Conservation (phyloP, 2,888 invertebrate genomes). For the Plagodis dolabraria region DNA sequence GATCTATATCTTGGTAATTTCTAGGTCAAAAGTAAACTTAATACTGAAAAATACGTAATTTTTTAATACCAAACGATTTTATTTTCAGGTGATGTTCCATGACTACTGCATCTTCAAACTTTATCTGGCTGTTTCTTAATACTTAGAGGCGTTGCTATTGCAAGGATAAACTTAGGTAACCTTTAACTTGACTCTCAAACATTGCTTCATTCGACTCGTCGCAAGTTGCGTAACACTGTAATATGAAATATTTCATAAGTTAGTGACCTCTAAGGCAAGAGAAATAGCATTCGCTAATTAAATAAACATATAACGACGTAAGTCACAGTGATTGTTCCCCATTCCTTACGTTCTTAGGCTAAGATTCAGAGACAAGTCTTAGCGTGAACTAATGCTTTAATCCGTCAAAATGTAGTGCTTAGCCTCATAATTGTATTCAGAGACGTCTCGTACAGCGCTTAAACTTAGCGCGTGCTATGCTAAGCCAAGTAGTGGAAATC, state of each 20-base stretch:
- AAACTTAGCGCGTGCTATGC: no score
- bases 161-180: slow-evolving; percentile 29
- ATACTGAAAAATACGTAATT: no score
- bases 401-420: no score
- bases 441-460: no score
- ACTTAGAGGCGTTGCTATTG: slow-evolving; percentile 56
- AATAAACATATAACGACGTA: not conserved
- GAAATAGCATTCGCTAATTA: slow-evolving; percentile 1
- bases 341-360: not conserved
- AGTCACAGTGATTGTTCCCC: not conserved
- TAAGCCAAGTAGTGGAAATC: no score
- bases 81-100: slow-evolving; percentile 48
- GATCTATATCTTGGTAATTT: no score
- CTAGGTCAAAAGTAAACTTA: no score
- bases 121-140: slow-evolving; percentile 45
- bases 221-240: not conserved
- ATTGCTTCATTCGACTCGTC: slow-evolving; percentile 4
- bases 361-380: no score
- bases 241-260: not conserved
- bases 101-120: slow-evolving; percentile 29
- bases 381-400: no score
- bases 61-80: slow-evolving; percentile 4
- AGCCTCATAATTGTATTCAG: no score
- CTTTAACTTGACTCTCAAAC: slow-evolving; percentile 7
- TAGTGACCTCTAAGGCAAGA: not conserved